Evolutionary conservation across 1,140 invertebrate species (phyloP).

Genomic region (Pomacea maculata): DNA sequence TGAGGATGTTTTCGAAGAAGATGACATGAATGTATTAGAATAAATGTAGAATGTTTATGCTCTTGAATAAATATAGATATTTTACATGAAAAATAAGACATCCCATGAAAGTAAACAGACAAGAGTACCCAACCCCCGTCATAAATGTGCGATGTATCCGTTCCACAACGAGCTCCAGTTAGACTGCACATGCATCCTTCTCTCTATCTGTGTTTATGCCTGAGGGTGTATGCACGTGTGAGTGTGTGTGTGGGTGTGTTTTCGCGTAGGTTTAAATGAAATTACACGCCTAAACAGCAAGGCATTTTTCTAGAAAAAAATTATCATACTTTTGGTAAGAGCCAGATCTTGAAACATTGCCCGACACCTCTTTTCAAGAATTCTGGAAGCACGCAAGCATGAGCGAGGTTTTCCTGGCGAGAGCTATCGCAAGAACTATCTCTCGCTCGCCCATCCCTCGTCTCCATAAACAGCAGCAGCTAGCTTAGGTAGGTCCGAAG

Average conservation of each 20-base stretch:
- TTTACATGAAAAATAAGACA: no score
- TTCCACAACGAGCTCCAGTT: neutral
- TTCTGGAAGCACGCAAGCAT: neutral
- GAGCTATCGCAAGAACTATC: no score
- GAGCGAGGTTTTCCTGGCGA: neutral
- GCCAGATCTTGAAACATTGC: neutral
- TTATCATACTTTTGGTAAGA: no score
- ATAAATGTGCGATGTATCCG: neutral
- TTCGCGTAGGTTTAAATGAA: neutral
- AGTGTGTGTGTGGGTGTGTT: slow-evolving; percentile 8
- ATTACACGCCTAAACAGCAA: neutral
- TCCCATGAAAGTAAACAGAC: neutral
- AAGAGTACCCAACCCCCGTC: no score
- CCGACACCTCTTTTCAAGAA: no score
- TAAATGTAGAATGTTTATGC: slow-evolving; percentile 8
- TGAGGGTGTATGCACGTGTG: neutral
- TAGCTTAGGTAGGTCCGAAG: no score
- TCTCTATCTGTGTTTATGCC: slow-evolving; percentile 2
- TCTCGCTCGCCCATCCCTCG: neutral
- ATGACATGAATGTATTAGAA: neutral
- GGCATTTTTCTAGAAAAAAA: no score
- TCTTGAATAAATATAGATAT: neutral
- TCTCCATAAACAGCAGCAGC: neutral
- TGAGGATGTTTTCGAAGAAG: neutral
- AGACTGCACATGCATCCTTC: neutral